Evolutionary conservation across 2,113 vertebrate species (phyloP), one percentile per base, ranked within the genome.

Genomic region (Aplodontia rufa): DNA sequence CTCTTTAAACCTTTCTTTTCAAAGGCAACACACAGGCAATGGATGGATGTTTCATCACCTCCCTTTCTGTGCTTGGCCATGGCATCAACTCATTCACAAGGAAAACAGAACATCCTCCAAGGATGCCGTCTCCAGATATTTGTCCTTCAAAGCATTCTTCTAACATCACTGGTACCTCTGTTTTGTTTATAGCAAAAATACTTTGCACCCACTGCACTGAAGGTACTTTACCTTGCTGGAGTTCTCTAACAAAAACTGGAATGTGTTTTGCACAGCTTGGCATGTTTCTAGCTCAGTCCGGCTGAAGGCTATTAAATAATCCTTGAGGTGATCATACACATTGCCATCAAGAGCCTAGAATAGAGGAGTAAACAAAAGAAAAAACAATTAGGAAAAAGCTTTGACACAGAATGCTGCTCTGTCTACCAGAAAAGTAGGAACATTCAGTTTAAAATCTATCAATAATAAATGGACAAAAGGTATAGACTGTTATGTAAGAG

Each of bases 211-310:
- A 24, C 72, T 93, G 12, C 5, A 64, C 90, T 95, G 95, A 97
- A 96, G 40, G 95, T 91, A 87, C 85, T 62, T 99, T 98, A 99
- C 99, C 98, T 99, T 98, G 97, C 98, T 99, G 96, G 99, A 99
- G 97, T 99, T 99, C 98, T 99, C 99, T 98, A 99, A 98, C 94
- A 99, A 98, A 97, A 99, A 99, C 97, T 99, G 99, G 98, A 99
- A 99, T 24, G 99, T 99, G 98, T 99, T 99, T 96, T 99, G 99
- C 92, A 99, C 98, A 93, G 99, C 99, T 97, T 99, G 99, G 93
- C 99, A 99, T 8, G 99, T 98, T 98, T 99, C 99, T 91, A 99
- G 98, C 81, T 99, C 99, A 37, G 99, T 99, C 80, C 99, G 99
- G 98, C 99, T 99, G 98, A 99, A 99, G n/a, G 99, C 99, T 94